phyloP scores from a whole-genome alignment of 2,797 vertebrate species.

The Neosalanx taihuensis region DNA sequence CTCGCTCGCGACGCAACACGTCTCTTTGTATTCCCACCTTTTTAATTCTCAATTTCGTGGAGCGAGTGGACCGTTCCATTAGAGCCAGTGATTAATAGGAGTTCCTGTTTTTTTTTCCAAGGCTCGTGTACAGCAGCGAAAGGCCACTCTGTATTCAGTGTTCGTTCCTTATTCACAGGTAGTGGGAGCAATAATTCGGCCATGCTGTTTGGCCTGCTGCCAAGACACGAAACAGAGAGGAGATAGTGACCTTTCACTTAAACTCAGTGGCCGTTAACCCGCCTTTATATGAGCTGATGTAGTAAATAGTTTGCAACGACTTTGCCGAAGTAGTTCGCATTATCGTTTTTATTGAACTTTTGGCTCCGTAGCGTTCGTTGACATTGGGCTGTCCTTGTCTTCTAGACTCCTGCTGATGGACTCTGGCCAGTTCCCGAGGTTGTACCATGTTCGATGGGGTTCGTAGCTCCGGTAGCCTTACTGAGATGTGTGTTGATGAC shows the following conservation, averaged over 20 bases:
- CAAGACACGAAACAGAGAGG: constrained; percentile 41
- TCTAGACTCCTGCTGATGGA: background rate
- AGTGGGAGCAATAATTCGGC: constrained; percentile 40
- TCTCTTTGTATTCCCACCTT: constrained; percentile 27
- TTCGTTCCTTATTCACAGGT: constrained; percentile 59
- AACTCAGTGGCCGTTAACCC: constrained; percentile 43
- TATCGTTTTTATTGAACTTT: background rate
- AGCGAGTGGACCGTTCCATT: constrained; percentile 55
- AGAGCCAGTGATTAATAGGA: constrained; percentile 63
- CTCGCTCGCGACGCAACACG: constrained; percentile 35
- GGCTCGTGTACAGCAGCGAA: constrained; percentile 47
- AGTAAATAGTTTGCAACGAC: background rate
- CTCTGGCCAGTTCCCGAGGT: too few species aligned
- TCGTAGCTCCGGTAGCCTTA: too few species aligned
- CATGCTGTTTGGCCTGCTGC: constrained; percentile 37
- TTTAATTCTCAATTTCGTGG: constrained; percentile 55
- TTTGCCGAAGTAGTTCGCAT: background rate
- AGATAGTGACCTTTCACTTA: constrained; percentile 41
- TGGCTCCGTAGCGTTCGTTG: background rate
- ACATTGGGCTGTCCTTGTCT: background rate
- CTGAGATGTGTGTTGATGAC: too few species aligned
- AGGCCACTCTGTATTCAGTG: constrained; percentile 59
- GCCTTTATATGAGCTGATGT: constrained; percentile 28
- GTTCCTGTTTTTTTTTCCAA: constrained; percentile 41
- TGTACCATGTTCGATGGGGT: too few species aligned